Conservation (phyloP, 2,888 invertebrate genomes). For the Drosophila sordidula region DNA sequence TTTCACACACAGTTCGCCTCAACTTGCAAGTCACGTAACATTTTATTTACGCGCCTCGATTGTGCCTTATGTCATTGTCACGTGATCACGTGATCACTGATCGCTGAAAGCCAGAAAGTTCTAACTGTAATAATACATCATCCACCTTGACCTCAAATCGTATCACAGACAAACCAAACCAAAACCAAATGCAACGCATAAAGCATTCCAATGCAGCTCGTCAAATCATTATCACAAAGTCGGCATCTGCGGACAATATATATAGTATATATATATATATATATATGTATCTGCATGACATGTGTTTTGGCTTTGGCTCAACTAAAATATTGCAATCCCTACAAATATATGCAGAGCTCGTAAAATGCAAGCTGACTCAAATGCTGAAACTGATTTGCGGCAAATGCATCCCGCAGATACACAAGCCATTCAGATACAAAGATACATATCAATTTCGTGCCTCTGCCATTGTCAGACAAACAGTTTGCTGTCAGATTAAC, state of each 20-base stretch:
- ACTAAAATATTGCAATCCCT: too few species aligned
- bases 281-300: slow-evolving; percentile 29
- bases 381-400: slow-evolving; percentile 42
- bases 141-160: slow-evolving; percentile 65
- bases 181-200: slow-evolving; percentile 39
- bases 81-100: slow-evolving; percentile 61
- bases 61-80: slow-evolving; percentile 54
- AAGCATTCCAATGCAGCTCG: slow-evolving; percentile 63
- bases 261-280: not conserved
- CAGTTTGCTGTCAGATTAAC: slow-evolving; percentile 75
- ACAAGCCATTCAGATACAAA: slow-evolving; percentile 25
- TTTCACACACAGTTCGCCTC: slow-evolving; percentile 9
- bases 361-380: slow-evolving; percentile 38
- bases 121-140: slow-evolving; percentile 64
- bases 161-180: not conserved
- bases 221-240: slow-evolving; percentile 51
- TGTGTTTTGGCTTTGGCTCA: slow-evolving; percentile 42
- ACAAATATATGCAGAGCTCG: not conserved
- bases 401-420: slow-evolving; percentile 64
- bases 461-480: slow-evolving; percentile 57
- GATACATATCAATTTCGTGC: slow-evolving; percentile 61
- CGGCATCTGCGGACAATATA: slow-evolving; percentile 38
- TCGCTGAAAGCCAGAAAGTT: slow-evolving; percentile 53
- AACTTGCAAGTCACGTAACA: slow-evolving; percentile 55
- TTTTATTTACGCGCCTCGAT: slow-evolving; percentile 37